These are phyloP conservation scores for Nephrotoma appendiculata DNA, from an alignment of 2,888 invertebrate genomes.

Conservation along the genomic window DNA sequence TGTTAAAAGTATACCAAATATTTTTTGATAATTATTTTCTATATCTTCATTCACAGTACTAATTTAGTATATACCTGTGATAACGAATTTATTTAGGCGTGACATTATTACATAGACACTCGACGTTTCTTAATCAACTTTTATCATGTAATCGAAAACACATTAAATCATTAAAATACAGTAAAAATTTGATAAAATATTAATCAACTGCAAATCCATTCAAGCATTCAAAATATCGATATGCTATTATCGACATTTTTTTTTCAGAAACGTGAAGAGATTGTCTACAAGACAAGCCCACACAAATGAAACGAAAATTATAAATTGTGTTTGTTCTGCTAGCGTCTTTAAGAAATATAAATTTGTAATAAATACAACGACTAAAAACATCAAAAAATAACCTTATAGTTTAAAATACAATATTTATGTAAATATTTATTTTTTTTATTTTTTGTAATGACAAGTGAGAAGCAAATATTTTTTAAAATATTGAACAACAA, in stretches of 20 bases:
- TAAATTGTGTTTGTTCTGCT: not conserved
- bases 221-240: not conserved
- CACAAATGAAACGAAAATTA: not conserved
- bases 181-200: not conserved
- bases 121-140: not conserved
- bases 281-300: not conserved
- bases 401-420: not conserved
- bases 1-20: too few species aligned
- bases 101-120: not conserved
- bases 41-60: too few species aligned
- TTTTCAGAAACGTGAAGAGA: not conserved
- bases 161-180: not conserved
- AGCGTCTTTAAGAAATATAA: not conserved
- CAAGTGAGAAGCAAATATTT: not conserved
- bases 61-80: not conserved
- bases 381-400: not conserved
- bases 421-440: not conserved
- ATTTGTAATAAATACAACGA: not conserved
- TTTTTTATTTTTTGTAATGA: not conserved
- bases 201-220: not conserved
- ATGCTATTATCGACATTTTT: not conserved
- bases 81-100: not conserved
- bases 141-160: not conserved
- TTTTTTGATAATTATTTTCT: too few species aligned
- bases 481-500: not conserved